Conservation (phyloP, 2,797 vertebrate genomes). For the Sciaenops ocellatus region DNA sequence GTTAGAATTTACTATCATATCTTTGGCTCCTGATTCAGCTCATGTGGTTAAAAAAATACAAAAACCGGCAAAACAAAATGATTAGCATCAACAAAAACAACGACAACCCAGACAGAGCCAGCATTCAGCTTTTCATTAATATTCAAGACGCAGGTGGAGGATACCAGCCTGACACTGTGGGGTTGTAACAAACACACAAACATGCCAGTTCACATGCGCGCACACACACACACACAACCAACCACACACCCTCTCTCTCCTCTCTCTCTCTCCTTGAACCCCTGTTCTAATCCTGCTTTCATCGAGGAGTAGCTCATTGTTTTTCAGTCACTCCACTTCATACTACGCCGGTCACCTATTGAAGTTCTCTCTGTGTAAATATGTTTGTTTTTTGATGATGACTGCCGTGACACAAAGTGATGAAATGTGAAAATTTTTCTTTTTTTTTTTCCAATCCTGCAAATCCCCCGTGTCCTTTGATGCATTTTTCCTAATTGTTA, state of each 20-base stretch:
- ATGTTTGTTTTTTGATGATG: no score
- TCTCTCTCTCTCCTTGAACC: conserved; percentile 47
- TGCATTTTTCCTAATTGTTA: no score
- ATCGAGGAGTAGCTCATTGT: conserved; percentile 29
- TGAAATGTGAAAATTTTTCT: background rate
- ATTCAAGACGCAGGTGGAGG: conserved; percentile 69
- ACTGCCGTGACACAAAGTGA: background rate
- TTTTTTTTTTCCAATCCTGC: no score
- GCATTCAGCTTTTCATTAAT: conserved; percentile 56
- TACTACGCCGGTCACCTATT: background rate
- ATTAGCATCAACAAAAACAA: conserved; percentile 17
- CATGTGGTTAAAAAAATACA: conserved; percentile 10
- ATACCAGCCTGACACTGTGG: conserved; percentile 58
- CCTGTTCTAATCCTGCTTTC: conserved; percentile 31
- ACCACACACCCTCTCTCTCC: background rate
- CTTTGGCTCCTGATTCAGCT: background rate
- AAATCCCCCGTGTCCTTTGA: no score
- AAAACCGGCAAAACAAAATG: conserved; percentile 27
- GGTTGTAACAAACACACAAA: conserved; percentile 35
- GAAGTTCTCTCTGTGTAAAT: background rate
- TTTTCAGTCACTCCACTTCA: background rate
- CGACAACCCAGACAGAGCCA: conserved; percentile 25
- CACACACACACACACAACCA: conserved; percentile 2
- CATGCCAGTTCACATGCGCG: conserved; percentile 8
- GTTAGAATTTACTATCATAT: background rate